These are phyloP conservation scores for Ganaspis sp. DNA, from an alignment of 1,140 invertebrate species.

Conservation along the genomic window DNA sequence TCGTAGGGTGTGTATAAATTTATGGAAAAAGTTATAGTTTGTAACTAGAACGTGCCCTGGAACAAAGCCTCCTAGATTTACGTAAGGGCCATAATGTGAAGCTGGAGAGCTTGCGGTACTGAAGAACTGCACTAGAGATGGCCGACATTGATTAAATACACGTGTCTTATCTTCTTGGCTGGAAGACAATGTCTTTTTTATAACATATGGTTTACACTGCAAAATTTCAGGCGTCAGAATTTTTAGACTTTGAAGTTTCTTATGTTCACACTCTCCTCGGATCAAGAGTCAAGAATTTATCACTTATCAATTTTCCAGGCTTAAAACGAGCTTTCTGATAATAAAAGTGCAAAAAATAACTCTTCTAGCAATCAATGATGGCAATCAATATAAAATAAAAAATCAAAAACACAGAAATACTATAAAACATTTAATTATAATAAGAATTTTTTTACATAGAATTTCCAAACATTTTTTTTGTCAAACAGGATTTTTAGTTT, in stretches of 20 bases:
- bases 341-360: too few species aligned
- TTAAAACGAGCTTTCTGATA: too few species aligned
- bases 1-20: not conserved
- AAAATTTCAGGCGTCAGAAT: not conserved
- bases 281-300: not conserved
- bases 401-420: too few species aligned
- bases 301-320: too few species aligned
- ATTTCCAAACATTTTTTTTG: too few species aligned
- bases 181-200: constrained; percentile 56
- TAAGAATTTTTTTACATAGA: too few species aligned
- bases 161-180: constrained; percentile 66
- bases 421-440: too few species aligned
- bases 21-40: constrained; percentile 33
- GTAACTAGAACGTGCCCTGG: constrained; percentile 59
- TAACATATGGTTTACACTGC: constrained; percentile 18
- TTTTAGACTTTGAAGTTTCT: not conserved
- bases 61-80: constrained; percentile 60
- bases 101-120: constrained; percentile 47
- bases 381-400: too few species aligned
- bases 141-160: constrained; percentile 69
- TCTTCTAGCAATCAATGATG: too few species aligned
- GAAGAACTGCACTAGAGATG: constrained; percentile 63
- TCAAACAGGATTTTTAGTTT: too few species aligned
- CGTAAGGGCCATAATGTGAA: constrained; percentile 60
- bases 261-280: not conserved